A percentile compares a stretch with the other conserved stretches of the same genome.
Conservation (phyloP, 1,140 invertebrate genomes). For the Anastrepha obliqua region DNA sequence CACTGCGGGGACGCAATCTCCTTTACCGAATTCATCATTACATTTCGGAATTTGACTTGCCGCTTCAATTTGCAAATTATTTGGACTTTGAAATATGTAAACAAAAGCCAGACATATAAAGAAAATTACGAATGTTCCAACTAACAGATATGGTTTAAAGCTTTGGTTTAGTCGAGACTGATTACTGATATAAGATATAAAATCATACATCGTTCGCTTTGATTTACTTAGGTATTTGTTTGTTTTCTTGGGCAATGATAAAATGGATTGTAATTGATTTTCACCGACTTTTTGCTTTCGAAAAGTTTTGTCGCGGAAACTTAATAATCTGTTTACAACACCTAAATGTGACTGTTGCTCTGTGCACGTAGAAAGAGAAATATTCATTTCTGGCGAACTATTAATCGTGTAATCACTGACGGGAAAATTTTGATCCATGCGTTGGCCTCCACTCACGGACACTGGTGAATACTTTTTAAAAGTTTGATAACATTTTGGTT, state of each 20-base stretch:
- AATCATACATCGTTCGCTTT: constrained; percentile 1
- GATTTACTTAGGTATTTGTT: neutral
- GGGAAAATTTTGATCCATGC: neutral
- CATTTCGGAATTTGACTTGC: constrained; percentile 47
- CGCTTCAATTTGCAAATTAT: constrained; percentile 61
- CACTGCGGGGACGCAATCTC: neutral
- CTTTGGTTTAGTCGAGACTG: constrained; percentile 56
- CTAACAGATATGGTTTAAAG: constrained; percentile 66
- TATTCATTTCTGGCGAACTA: neutral
- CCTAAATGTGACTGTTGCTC: constrained; percentile 8
- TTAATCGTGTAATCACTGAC: neutral
- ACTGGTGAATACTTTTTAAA: neutral
- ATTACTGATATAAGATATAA: constrained; percentile 1
- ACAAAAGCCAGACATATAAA: constrained; percentile 64
- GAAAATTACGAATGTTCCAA: constrained; percentile 64
- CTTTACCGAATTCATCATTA: neutral
- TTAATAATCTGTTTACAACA: constrained; percentile 18
- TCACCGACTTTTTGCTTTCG: neutral
- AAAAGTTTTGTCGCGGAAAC: constrained; percentile 38
- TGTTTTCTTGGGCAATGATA: constrained; percentile 7
- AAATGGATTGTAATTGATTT: constrained; percentile 58
- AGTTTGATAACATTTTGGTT: neutral
- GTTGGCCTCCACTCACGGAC: neutral
- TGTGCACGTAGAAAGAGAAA: neutral
- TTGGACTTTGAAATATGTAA: constrained; percentile 59